Conservation (phyloP, 2,888 invertebrate species). For the Pachliopta kotzebuea region DNA sequence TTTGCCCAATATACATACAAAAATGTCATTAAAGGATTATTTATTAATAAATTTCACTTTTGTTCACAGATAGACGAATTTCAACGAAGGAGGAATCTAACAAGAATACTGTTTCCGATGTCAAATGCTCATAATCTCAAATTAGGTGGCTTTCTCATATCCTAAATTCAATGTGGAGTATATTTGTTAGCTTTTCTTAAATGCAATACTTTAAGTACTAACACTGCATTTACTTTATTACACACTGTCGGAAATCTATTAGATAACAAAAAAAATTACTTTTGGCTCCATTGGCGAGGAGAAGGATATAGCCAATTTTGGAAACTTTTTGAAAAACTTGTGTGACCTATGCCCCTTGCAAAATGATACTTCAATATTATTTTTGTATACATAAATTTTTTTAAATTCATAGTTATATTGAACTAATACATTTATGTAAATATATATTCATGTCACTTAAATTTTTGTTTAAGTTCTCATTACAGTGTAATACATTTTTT, state of each 20-base stretch:
- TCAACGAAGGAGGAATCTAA: slow-evolving; percentile 28
- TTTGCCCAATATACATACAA: too few relatives aligned
- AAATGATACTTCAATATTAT: background rate
- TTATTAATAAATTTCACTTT: slow-evolving; percentile 32
- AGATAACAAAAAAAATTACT: background rate
- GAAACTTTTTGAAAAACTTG: background rate
- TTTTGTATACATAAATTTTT: background rate
- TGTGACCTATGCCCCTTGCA: background rate
- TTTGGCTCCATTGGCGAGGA: background rate
- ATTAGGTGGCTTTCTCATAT: slow-evolving; percentile 50
- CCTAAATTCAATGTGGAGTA: slow-evolving; percentile 33
- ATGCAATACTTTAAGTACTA: slow-evolving; percentile 14
- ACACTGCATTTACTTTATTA: slow-evolving; percentile 3
- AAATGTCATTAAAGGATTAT: background rate
- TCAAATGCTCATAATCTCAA: slow-evolving; percentile 51
- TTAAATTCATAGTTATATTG: too few relatives aligned
- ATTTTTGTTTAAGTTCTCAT: too few relatives aligned
- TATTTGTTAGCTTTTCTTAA: slow-evolving; percentile 16
- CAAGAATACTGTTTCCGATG: slow-evolving; percentile 37
- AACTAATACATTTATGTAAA: too few relatives aligned
- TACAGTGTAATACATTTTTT: too few relatives aligned
- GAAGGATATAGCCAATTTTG: background rate
- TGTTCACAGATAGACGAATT: slow-evolving; percentile 60
- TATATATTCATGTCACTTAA: too few relatives aligned
- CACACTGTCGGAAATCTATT: background rate